Conservation (phyloP, 2,797 vertebrate genomes). For the Sebastes vulpes region DNA sequence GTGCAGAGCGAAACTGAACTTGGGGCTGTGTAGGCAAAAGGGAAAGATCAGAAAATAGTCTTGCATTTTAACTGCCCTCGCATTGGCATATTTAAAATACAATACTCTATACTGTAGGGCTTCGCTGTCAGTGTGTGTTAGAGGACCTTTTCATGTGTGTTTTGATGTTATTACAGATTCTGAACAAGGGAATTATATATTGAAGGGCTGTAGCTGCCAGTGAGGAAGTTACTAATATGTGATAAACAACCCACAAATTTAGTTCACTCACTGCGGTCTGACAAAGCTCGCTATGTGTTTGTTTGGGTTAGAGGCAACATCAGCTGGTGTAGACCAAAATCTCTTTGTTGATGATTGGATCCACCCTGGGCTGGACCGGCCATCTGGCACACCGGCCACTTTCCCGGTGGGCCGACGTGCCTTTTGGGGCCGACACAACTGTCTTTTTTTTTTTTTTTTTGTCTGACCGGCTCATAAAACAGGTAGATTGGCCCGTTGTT, state of each 20-base stretch:
- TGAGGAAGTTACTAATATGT: conserved; percentile 1
- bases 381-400: not conserved
- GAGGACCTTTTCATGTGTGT: conserved; percentile 41
- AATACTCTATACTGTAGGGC: conserved; percentile 12
- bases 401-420: not conserved
- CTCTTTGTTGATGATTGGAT: not conserved
- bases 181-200: conserved; percentile 2
- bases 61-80: conserved; percentile 35
- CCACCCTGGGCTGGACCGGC: not conserved
- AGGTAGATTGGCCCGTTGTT: not conserved
- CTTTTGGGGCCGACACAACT: not conserved
- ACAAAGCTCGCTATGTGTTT: not conserved
- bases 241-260: not conserved
- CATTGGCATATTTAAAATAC: conserved; percentile 29
- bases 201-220: not conserved
- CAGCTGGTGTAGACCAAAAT: not conserved
- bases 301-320: not conserved
- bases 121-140: conserved; percentile 34
- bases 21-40: conserved; percentile 37
- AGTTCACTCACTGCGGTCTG: not conserved
- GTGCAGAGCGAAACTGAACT: conserved; percentile 45
- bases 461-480: not conserved
- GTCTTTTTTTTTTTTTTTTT: not conserved
- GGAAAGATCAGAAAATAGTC: conserved; percentile 43
- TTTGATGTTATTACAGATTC: conserved; percentile 30